Conservation (phyloP, 2,888 invertebrate species). For the Drosophila macrospina region DNA sequence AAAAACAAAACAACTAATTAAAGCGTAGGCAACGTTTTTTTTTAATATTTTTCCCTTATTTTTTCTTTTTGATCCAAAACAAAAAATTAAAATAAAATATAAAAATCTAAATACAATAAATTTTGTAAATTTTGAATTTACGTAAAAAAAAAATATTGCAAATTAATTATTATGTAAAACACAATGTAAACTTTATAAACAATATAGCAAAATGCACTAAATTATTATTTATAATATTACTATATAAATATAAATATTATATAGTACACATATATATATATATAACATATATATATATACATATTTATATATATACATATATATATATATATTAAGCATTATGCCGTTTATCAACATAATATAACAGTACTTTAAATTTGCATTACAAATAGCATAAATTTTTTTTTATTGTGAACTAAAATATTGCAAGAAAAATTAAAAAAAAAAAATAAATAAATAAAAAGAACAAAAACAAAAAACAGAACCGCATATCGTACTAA, state of each 20-base stretch:
- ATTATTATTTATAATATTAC: constrained; percentile 74
- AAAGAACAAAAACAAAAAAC: constrained; percentile 40
- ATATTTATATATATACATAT: constrained; percentile 44
- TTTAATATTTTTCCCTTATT: constrained; percentile 11
- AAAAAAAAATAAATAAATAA: constrained; percentile 36
- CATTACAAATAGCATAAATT: constrained; percentile 76
- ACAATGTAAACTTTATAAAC: constrained; percentile 58
- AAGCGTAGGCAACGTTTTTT: constrained; percentile 26
- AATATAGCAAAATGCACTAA: constrained; percentile 79
- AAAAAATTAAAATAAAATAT: constrained; percentile 27
- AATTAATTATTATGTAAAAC: constrained; percentile 57
- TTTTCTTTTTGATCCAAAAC: constrained; percentile 31
- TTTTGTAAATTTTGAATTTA: constrained; percentile 78
- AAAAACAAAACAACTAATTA: constrained; percentile 2
- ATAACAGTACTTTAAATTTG: constrained; percentile 67
- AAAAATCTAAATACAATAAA: constrained; percentile 65
- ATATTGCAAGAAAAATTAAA: constrained; percentile 50
- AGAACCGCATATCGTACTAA: constrained; percentile 74
- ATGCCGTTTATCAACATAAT: constrained; percentile 65
- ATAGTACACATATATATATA: constrained; percentile 44
- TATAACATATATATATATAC: constrained; percentile 35
- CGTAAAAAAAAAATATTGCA: constrained; percentile 57
- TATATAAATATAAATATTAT: constrained; percentile 39
- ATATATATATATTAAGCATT: constrained; percentile 42
- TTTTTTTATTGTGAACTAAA: constrained; percentile 71